Evolutionary conservation across 2,113 vertebrate species (phyloP), one percentile per base, ranked within the genome.

Genomic region (Lepus europaeus): DNA sequence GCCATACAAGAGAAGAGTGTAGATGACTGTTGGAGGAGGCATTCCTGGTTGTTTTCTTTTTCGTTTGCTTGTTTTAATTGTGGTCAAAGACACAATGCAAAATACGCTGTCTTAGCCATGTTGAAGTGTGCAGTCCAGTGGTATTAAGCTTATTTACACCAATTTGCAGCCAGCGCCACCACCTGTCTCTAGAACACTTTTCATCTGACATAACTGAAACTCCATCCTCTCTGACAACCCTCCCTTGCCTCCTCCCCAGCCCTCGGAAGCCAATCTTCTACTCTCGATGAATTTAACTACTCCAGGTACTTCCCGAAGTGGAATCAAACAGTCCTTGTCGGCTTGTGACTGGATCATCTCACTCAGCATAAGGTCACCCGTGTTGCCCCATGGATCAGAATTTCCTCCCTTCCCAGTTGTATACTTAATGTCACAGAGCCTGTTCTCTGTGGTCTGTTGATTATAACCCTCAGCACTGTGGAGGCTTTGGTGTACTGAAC

Each of bases 121-220:
- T 94, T 70, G 61, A 76, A 83, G n/a, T 33, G n/a, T 56, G n/a
- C 51, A 49, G 5, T 78, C 66, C 25, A 36, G 29, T 16, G 16
- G 11, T 53, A 13, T 74, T 82, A 70, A 85, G 19, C 74, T 59
- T 51, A 63, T 59, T 91, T 31, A 45, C 39, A n/a, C n/a, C 45
- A 17, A 33, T 77, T 29, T 23, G 53, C 53, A 76, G 51, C 27
- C 68, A 6, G 53, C 39, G 69, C 70, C 51, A 72, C 14, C 7
- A 27, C n/a, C 29, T 64, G 5, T 29, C 17, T 84, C 33, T 66
- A 64, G 39, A 89, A 49, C 51, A 72, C 39, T 81, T 36, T 91
- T 73, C 45, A 14, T 76, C 29, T 45, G 84, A 31, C 33, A 91
- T 49, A 70, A n/a, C 31, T 83, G 61, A 95, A 94, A 77, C 68